These are phyloP conservation scores for Pterois miles DNA, from an alignment of 2,797 vertebrate species.

Conservation along the genomic window DNA sequence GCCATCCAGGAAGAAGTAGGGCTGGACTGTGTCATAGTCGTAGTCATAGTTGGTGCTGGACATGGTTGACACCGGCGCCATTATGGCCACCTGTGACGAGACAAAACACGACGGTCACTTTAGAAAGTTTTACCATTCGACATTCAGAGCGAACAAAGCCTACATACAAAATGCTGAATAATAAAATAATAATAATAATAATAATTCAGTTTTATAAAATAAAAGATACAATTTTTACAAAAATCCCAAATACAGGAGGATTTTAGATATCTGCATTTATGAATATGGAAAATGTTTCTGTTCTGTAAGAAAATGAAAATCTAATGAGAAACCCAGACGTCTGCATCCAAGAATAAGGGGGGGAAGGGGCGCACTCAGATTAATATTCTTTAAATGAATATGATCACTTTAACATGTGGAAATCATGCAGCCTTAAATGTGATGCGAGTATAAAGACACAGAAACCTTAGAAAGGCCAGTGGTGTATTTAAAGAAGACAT, in stretches of 20 bases:
- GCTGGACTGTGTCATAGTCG: constrained; percentile 55
- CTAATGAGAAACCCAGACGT: too few relatives aligned
- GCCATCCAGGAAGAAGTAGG: constrained; percentile 86
- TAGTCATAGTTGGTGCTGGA: constrained; percentile 36
- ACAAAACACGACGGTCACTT: background rate
- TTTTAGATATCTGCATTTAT: too few relatives aligned
- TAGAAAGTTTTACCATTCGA: background rate
- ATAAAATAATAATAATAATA: too few relatives aligned
- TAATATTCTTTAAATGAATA: background rate
- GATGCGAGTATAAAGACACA: background rate
- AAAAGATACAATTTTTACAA: too few relatives aligned
- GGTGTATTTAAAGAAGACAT: background rate
- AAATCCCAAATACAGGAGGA: too few relatives aligned
- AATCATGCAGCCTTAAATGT: background rate
- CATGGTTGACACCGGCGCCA: constrained; percentile 34
- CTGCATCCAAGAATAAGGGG: background rate
- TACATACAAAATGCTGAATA: too few relatives aligned
- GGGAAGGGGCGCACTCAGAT: too few relatives aligned
- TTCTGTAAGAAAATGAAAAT: too few relatives aligned
- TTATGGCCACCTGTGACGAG: constrained; percentile 1
- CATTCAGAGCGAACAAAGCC: too few relatives aligned
- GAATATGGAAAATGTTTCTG: too few relatives aligned
- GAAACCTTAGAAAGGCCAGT: background rate
- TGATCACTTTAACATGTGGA: background rate
- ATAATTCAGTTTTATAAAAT: too few relatives aligned